A percentile compares a stretch with the other conserved stretches of the same genome.
These are phyloP conservation scores for Chaetorhynchus papuensis DNA, from an alignment of 2,113 vertebrate species.

Conservation along the genomic window DNA sequence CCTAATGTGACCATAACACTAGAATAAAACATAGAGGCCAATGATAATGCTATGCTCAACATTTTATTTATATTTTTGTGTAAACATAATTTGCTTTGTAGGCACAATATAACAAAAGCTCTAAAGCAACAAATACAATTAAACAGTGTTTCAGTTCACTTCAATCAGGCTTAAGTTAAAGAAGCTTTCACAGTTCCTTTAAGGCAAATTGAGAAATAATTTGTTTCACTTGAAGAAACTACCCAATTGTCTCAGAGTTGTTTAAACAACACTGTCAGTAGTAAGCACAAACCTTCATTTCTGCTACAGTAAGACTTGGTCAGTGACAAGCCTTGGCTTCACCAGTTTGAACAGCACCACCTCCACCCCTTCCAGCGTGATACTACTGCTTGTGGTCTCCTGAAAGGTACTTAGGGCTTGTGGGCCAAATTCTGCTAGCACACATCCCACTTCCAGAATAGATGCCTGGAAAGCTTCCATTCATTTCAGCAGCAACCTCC, in stretches of 20 bases:
- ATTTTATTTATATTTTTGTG: constrained; percentile 89
- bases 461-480: neutral
- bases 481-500: neutral
- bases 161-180: constrained; percentile 70
- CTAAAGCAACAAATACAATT: constrained; percentile 83
- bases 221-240: constrained; percentile 60
- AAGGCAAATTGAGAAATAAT: constrained; percentile 75
- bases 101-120: constrained; percentile 88
- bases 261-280: constrained; percentile 2
- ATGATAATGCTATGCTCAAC: constrained; percentile 79
- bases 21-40: neutral
- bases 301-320: neutral
- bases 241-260: constrained; percentile 21
- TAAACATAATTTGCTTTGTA: constrained; percentile 87
- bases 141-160: constrained; percentile 75
- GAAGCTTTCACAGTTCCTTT: constrained; percentile 73
- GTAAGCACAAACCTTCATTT: constrained; percentile 33
- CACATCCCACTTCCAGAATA: neutral
- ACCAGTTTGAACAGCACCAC: neutral
- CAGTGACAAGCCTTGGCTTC: neutral
- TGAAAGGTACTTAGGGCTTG: neutral
- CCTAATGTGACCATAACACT: neutral
- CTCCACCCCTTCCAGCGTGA: neutral
- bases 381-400: constrained; percentile 4
- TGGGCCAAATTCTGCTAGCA: constrained; percentile 37